Evolutionary conservation across 2,888 invertebrate genomes (phyloP).

Genomic region (Temnothorax ravouxi): DNA sequence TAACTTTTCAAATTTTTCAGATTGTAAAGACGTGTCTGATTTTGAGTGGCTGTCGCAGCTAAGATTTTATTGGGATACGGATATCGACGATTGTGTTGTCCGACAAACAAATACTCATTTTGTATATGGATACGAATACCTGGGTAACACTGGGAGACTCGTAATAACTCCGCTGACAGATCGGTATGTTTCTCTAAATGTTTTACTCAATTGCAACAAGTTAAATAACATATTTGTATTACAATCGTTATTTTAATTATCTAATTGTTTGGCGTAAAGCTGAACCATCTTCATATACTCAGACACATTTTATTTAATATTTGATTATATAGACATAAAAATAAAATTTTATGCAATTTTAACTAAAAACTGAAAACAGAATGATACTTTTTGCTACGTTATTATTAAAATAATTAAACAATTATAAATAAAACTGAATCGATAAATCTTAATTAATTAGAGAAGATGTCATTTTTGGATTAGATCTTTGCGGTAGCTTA

Average conservation of each 20-base stretch:
- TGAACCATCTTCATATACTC: background rate
- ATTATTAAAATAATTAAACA: background rate
- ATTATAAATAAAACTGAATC: too few species aligned
- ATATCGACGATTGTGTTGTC: constrained; percentile 92
- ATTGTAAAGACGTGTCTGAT: constrained; percentile 91
- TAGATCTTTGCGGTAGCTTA: too few species aligned
- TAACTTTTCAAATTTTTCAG: constrained; percentile 83
- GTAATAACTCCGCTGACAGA: constrained; percentile 97
- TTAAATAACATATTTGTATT: background rate
- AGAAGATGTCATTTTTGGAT: too few species aligned
- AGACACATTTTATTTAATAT: background rate
- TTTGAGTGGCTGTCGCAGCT: constrained; percentile 97
- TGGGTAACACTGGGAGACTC: constrained; percentile 95
- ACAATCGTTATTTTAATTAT: background rate
- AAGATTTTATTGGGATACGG: constrained; percentile 95
- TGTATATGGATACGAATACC: constrained; percentile 95
- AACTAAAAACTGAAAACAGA: background rate
- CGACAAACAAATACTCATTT: constrained; percentile 94
- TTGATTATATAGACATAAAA: background rate
- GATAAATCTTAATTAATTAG: too few species aligned
- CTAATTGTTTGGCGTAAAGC: background rate
- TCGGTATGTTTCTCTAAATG: constrained; percentile 87
- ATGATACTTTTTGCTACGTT: background rate
- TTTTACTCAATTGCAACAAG: background rate
- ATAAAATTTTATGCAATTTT: background rate